These are phyloP conservation scores for Luehdorfia chinensis DNA, from an alignment of 1,140 invertebrate genomes.

Conservation along the genomic window DNA sequence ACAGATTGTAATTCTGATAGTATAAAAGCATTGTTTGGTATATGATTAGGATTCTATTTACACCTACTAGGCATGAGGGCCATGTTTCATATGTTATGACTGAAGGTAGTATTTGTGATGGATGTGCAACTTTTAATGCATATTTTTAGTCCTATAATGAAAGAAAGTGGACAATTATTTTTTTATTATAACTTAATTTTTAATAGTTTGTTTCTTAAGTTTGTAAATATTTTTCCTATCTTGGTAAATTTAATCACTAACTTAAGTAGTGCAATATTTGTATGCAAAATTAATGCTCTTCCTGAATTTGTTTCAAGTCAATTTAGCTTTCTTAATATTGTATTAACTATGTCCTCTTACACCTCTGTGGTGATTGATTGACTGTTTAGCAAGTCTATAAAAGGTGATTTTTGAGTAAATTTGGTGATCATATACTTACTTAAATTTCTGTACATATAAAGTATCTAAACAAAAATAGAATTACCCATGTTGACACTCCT, in stretches of 20 bases:
- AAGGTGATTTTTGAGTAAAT: no score
- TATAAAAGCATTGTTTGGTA: slow-evolving; percentile 15
- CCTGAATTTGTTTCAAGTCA: no score
- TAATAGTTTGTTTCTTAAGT: slow-evolving; percentile 5
- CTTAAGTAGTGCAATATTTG: slow-evolving; percentile 1
- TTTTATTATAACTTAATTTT: not conserved
- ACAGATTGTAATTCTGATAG: slow-evolving; percentile 15
- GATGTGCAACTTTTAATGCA: not conserved
- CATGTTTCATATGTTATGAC: not conserved
- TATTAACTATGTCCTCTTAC: no score
- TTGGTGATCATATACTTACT: no score
- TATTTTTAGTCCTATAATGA: slow-evolving; percentile 12
- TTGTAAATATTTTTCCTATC: slow-evolving; percentile 10
- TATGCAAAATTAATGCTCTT: not conserved
- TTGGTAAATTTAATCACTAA: slow-evolving; percentile 1
- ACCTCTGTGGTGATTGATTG: no score
- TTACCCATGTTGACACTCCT: slow-evolving; percentile 18
- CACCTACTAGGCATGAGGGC: not conserved
- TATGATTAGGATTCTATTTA: slow-evolving; percentile 11
- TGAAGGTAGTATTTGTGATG: slow-evolving; percentile 4
- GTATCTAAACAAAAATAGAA: no score
- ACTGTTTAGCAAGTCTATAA: no score
- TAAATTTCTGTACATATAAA: no score
- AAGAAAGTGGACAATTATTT: slow-evolving; percentile 3
- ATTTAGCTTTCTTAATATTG: no score